phyloP scores from a whole-genome alignment of 2,113 vertebrate genomes.

The Pollachius pollachius region DNA sequence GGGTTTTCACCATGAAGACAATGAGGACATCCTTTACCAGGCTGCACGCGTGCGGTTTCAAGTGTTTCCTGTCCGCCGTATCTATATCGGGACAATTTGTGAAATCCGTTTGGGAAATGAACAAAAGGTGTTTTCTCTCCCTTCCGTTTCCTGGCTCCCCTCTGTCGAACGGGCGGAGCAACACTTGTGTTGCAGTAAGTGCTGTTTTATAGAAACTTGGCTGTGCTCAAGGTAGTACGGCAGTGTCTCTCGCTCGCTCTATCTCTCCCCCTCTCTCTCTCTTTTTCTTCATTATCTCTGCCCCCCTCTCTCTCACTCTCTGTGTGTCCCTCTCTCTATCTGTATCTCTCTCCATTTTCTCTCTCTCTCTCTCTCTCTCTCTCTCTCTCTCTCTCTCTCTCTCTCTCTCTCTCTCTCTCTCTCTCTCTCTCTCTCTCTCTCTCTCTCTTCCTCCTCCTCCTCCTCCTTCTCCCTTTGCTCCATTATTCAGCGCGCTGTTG shows the following conservation, averaged over 20 bases:
- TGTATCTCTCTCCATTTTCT: too few species aligned
- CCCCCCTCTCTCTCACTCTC: neutral
- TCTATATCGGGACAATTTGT: too few species aligned
- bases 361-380: neutral
- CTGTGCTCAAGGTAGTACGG: conserved; percentile 25
- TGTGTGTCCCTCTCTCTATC: neutral
- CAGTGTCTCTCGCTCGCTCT: neutral
- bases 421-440: neutral
- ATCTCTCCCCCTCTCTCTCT: neutral
- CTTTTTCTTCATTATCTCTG: neutral
- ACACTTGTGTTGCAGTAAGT: conserved; percentile 29
- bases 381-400: too few species aligned
- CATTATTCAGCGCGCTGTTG: conserved; percentile 74
- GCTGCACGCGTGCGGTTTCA: too few species aligned
- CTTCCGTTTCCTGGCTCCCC: neutral
- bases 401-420: too few species aligned
- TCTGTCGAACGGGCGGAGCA: conserved; percentile 18
- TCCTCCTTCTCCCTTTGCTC: conserved; percentile 45
- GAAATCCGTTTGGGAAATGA: too few species aligned
- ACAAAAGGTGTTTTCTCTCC: neutral
- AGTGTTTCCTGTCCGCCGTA: too few species aligned
- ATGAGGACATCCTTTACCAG: too few species aligned
- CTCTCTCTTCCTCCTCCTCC: conserved; percentile 13
- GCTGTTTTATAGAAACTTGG: conserved; percentile 28
- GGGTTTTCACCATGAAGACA: too few species aligned